phyloP scores from a whole-genome alignment of 2,888 invertebrate genomes.

The Phlogophora meticulosa region DNA sequence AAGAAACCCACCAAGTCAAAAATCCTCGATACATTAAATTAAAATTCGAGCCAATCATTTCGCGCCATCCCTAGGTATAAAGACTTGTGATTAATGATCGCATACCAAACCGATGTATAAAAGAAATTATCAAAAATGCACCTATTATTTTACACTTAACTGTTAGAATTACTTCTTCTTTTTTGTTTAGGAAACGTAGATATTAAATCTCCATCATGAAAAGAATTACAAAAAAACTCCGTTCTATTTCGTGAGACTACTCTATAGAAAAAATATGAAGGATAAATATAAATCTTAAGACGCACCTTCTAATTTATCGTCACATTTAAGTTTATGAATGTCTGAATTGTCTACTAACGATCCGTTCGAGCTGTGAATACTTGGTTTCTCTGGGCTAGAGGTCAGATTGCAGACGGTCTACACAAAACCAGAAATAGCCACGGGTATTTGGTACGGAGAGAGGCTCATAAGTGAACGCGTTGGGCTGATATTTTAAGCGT shows the following conservation, averaged over 20 bases:
- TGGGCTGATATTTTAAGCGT: not conserved
- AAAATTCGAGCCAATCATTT: not conserved
- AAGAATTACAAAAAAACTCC: constrained; percentile 30
- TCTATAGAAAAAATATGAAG: constrained; percentile 11
- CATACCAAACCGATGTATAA: constrained; percentile 68
- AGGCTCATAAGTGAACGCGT: not conserved
- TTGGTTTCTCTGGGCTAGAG: constrained; percentile 36
- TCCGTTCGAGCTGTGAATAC: constrained; percentile 11
- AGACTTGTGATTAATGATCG: constrained; percentile 79
- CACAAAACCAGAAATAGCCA: constrained; percentile 43
- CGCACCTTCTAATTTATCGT: constrained; percentile 20
- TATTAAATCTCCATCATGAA: constrained; percentile 66
- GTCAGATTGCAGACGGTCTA: constrained; percentile 34
- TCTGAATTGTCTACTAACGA: constrained; percentile 31
- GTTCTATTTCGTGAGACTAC: constrained; percentile 35
- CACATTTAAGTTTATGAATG: not conserved
- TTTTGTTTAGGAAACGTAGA: constrained; percentile 49
- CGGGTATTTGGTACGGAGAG: constrained; percentile 2
- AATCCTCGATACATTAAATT: too few species aligned
- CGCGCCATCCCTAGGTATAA: constrained; percentile 62
- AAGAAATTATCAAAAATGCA: constrained; percentile 76
- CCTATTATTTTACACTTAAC: constrained; percentile 84
- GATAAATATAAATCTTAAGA: constrained; percentile 29
- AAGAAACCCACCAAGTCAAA: too few species aligned
- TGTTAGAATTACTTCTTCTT: constrained; percentile 59